These are phyloP conservation scores for Eucera pruinosa DNA, from an alignment of 2,888 invertebrate genomes.

Conservation along the genomic window DNA sequence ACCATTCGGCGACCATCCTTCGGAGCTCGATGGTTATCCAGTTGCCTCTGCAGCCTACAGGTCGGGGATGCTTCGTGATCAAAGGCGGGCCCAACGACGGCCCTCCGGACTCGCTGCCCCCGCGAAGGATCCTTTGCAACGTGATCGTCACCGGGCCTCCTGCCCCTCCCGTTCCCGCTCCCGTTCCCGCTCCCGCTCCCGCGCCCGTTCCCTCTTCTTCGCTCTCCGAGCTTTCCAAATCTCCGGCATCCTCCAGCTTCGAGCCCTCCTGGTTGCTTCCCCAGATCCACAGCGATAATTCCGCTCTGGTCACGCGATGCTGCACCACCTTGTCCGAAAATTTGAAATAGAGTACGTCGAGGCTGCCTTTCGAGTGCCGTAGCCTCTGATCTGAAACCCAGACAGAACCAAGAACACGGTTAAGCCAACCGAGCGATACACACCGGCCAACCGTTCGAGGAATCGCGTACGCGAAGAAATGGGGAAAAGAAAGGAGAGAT, in stretches of 20 bases:
- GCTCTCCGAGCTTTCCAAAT: slow-evolving; percentile 50
- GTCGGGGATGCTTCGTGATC: slow-evolving; percentile 80
- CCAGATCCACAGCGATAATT: slow-evolving; percentile 89
- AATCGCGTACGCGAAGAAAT: background rate
- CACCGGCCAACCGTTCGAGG: background rate
- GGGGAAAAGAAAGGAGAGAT: background rate
- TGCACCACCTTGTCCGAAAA: slow-evolving; percentile 89
- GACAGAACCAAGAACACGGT: background rate
- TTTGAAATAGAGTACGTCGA: slow-evolving; percentile 89
- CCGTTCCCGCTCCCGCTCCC: no score
- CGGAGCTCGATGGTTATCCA: slow-evolving; percentile 92
- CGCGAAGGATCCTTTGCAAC: slow-evolving; percentile 85
- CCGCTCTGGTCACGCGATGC: slow-evolving; percentile 89
- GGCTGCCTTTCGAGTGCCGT: slow-evolving; percentile 88
- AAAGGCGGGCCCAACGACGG: slow-evolving; percentile 78
- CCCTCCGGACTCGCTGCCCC: slow-evolving; percentile 78
- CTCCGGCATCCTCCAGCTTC: slow-evolving; percentile 51
- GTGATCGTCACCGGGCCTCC: slow-evolving; percentile 84
- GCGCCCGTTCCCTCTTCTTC: slow-evolving; percentile 70
- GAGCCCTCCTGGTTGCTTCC: slow-evolving; percentile 75
- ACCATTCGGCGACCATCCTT: slow-evolving; percentile 91
- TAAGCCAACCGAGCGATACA: no score
- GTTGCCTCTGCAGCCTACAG: slow-evolving; percentile 85
- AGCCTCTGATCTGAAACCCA: slow-evolving; percentile 87
- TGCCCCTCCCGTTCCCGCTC: no score